phyloP scores from a whole-genome alignment of 2,888 invertebrate genomes.

The Diarsia rubi region DNA sequence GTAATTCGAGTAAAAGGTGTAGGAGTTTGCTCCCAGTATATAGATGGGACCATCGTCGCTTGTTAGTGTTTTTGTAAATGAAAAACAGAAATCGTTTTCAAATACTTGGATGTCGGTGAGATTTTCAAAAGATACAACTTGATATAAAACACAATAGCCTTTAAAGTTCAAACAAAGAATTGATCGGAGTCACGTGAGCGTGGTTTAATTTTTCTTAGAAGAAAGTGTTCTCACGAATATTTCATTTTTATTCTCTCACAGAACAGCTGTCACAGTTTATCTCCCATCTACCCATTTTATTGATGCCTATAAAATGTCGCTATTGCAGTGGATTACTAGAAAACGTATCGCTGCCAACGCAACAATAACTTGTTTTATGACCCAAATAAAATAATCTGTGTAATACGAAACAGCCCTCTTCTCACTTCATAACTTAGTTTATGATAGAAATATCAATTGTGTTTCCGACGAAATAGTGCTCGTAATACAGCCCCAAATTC shows the following conservation, averaged over 20 bases:
- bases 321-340: constrained; percentile 17
- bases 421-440: constrained; percentile 46
- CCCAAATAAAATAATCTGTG: constrained; percentile 50
- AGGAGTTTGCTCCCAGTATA: neutral
- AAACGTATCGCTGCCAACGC: constrained; percentile 34
- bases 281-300: constrained; percentile 22
- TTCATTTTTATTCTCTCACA: constrained; percentile 33
- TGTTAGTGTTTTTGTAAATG: neutral
- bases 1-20: neutral
- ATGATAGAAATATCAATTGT: constrained; percentile 37
- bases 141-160: constrained; percentile 17
- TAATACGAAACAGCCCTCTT: constrained; percentile 34
- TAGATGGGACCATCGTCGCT: neutral
- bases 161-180: constrained; percentile 18
- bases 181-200: constrained; percentile 16
- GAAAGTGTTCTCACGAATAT: constrained; percentile 28
- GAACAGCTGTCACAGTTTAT: constrained; percentile 29
- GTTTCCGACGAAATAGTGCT: constrained; percentile 19
- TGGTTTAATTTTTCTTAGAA: constrained; percentile 17
- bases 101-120: neutral
- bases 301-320: constrained; percentile 38
- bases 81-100: neutral
- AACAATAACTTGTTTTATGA: constrained; percentile 54
- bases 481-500: constrained; percentile 34
- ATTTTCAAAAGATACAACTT: constrained; percentile 19